Evolutionary conservation across 2,888 invertebrate genomes (phyloP), one percentile per base, ranked within the genome.

Genomic region (Spilosoma lubricipeda): DNA sequence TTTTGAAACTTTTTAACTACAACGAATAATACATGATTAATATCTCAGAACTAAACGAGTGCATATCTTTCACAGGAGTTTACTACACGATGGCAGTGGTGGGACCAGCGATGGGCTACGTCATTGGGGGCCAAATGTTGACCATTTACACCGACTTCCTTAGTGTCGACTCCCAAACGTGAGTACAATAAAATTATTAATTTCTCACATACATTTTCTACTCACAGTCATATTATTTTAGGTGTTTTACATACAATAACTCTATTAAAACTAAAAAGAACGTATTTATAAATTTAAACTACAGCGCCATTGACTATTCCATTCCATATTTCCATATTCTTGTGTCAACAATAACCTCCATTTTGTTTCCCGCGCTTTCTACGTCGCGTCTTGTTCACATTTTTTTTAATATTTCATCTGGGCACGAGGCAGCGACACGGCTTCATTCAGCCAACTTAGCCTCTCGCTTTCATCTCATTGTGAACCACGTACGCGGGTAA

Each of bases 71-170:
- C 92, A 0, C 92, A 97, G 98, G 98, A 75, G 97, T 98, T 66
- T 98, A 97, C 92, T 98, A 98, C 90, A 97, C 98, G 23, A 98
- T 98, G 97, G 97, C 98, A 33, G 97, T 98, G 71, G 96, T 98
- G 84, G 98, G 98, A 8, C 98, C 98, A 27, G 98, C 98, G 65
- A 91, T 98, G 85, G 99, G 99, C 65, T 98, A 98, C 90, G 97
- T 98, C 45, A 90, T 98, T n/a, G 98, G 98, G 7, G 98, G 98
- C 0, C 97, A 98, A 89, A 96, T 98, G 88, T 96, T 98, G 79
- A 96, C 97, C 82, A 96, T 98, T 74, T 98, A 98, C 90, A 97
- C 97, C 2, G 98, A 98, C 88, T 97, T 98, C 87, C 91, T 97
- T 73, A 95, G 93, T 72, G 95, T 97, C 73, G 96, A 97, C 88